A percentile compares a stretch with the other conserved stretches of the same genome.
Conservation (phyloP, 1,140 invertebrate genomes). For the Brachionus sp. region DNA sequence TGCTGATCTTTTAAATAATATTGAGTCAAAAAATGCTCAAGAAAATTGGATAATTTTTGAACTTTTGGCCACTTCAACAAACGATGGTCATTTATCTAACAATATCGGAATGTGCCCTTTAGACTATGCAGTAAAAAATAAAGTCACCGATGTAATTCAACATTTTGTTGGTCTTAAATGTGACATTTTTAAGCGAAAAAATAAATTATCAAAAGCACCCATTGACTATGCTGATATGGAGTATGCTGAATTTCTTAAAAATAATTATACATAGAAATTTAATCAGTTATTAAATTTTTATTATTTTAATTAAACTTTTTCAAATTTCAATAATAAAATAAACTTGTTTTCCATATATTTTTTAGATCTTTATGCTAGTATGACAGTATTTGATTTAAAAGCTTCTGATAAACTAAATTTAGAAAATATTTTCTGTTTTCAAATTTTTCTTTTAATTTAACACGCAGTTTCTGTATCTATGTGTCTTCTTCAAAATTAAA, state of each 20-base stretch:
- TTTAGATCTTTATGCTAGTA: too few species aligned
- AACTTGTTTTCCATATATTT: too few species aligned
- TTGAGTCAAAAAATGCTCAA: background rate
- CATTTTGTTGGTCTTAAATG: constrained; percentile 6
- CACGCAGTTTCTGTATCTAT: too few species aligned
- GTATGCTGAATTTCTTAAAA: background rate
- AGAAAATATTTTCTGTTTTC: too few species aligned
- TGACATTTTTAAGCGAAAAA: constrained; percentile 27
- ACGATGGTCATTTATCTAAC: background rate
- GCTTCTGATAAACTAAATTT: too few species aligned
- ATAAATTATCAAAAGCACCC: background rate
- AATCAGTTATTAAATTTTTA: too few species aligned
- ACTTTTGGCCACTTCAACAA: background rate
- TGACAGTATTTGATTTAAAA: too few species aligned
- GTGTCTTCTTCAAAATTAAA: too few species aligned
- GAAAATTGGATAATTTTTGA: constrained; percentile 26
- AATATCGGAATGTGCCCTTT: background rate
- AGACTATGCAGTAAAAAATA: constrained; percentile 20
- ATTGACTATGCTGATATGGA: constrained; percentile 26
- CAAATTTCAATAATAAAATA: too few species aligned
- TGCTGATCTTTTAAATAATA: background rate
- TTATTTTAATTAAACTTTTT: too few species aligned
- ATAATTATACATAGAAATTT: background rate
- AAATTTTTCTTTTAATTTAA: too few species aligned
- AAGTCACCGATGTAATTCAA: background rate